Evolutionary conservation across 2,888 invertebrate genomes (phyloP).

Genomic region (Listrodromus nycthemerus): DNA sequence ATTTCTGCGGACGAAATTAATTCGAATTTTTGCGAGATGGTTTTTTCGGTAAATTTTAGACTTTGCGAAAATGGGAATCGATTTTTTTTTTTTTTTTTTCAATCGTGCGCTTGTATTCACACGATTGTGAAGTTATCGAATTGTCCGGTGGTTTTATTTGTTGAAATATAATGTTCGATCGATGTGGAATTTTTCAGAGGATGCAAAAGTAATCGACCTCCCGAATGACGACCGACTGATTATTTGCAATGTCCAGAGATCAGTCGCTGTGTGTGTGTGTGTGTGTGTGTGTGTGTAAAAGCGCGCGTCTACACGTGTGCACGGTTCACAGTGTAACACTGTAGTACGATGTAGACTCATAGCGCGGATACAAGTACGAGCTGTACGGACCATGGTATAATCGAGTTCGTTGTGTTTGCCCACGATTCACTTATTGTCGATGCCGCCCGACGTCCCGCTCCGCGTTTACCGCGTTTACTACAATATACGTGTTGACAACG

Average conservation of each 20-base stretch:
- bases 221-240: constrained; percentile 8
- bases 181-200: neutral
- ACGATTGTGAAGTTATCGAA: neutral
- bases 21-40: neutral
- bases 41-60: neutral
- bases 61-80: neutral
- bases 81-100: no score
- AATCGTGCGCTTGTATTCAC: neutral
- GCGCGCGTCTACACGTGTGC: constrained; percentile 57
- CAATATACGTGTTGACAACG: constrained; percentile 10
- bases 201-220: constrained; percentile 5
- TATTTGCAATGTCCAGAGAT: constrained; percentile 30
- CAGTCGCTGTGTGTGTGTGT: neutral
- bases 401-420: constrained; percentile 39
- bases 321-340: constrained; percentile 45
- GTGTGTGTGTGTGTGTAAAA: constrained; percentile 16
- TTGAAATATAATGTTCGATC: neutral
- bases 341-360: constrained; percentile 13
- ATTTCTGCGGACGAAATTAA: constrained; percentile 2
- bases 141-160: neutral
- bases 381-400: constrained; percentile 33
- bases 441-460: constrained; percentile 29
- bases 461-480: constrained; percentile 5
- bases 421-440: constrained; percentile 45
- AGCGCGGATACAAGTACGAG: constrained; percentile 29